phyloP scores from a whole-genome alignment of 2,113 vertebrate species.

The Lynx canadensis region DNA sequence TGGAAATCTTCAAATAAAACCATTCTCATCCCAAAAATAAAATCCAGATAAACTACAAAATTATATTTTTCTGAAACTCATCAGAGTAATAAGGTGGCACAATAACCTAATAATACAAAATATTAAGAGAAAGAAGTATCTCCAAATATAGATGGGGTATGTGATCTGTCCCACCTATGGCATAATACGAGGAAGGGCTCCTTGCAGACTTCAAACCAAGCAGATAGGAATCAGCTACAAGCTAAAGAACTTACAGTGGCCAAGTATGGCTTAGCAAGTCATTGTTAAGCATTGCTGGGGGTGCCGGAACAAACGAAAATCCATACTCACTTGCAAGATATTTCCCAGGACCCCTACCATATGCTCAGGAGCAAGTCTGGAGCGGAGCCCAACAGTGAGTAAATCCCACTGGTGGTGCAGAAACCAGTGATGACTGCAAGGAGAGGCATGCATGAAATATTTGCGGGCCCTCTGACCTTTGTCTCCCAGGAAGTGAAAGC shows the following conservation, averaged over 20 bases:
- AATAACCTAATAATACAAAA: background rate
- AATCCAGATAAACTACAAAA: background rate
- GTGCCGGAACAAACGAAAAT: background rate
- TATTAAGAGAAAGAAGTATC: background rate
- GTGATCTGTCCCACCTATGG: background rate
- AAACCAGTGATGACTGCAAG: rapidly evolving
- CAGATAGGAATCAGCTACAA: background rate
- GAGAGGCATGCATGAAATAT: background rate
- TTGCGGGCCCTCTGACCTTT: background rate
- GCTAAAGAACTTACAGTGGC: background rate
- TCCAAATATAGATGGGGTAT: no score
- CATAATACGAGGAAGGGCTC: background rate
- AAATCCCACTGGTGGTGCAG: background rate
- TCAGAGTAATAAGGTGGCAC: background rate
- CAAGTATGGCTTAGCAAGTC: background rate
- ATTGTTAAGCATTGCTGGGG: background rate
- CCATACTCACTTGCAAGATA: background rate
- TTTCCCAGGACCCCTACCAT: background rate
- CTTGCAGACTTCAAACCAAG: rapidly evolving
- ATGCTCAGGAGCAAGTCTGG: background rate
- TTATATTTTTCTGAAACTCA: background rate
- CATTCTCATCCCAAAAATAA: background rate
- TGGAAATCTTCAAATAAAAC: background rate
- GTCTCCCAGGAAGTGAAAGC: background rate
- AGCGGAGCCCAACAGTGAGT: background rate